Base-by-base conservation (phyloP, 2,888 invertebrate species). In the Ryuthela nishihirai region DNA sequence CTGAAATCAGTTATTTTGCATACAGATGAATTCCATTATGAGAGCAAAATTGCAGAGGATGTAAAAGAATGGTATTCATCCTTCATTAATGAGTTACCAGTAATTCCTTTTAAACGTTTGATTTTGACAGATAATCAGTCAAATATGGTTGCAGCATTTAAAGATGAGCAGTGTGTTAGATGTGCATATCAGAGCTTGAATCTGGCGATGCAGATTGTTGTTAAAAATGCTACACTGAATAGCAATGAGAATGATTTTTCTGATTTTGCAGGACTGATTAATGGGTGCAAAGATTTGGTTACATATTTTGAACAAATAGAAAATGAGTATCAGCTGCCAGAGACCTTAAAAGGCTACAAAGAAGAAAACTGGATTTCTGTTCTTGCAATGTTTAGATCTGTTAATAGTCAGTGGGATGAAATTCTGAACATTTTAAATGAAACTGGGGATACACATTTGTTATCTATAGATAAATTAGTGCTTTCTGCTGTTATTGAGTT, bases 21-120 rank as follows among this genome's bases (percentile, higher is more conserved):
- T 12, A 59, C 58, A 1, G 58, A 59, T 35, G 58, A 59, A 24
- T 59, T 59, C 35, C 48, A 53, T 34, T 59, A 48, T 39, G 58
- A 59, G 15, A n/a, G 32, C 12, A 59, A 53, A 26, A 43, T 39
- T 21, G n/a, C 43, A 1, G 58, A 53, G 3, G 20, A 43, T 32
- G 43, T 53, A 7, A 23, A 21, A 3, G 47, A 52, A 1, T 59
- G 58, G 58, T 52, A 53, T 10, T 5, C 47, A 3, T 17, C 20
- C 4, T 59, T 59, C n/a, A 24, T 59, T 17, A 34, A 52, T 23
- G 53, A 59, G 25, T 47, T 50, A 26, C 58, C 52, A 12, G 53
- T 59, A 17, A 42, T 59, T 6, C 58, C 58, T 3, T 52, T 59
- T 20, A 59, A 53, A 17, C 43, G 48, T 6, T 32, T 59, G 9